A percentile compares a stretch with the other conserved stretches of the same genome.
Evolutionary conservation across 64 coral and sea anemone species (phyloP).

Genomic region (Stichodactyla mertensii): DNA sequence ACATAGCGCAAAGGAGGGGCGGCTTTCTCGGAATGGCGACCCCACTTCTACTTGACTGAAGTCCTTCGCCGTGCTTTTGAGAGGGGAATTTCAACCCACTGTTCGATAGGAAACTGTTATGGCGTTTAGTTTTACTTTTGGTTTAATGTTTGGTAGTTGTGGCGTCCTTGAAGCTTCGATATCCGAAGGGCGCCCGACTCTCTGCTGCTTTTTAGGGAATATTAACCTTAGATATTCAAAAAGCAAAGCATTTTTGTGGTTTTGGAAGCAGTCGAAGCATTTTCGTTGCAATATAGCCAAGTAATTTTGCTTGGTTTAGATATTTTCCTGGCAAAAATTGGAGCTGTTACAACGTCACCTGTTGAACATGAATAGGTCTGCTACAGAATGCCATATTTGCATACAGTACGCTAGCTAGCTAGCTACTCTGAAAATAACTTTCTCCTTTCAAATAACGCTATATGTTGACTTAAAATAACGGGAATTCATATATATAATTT

Average conservation of each 20-base stretch:
- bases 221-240: background rate
- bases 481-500: background rate
- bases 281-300: background rate
- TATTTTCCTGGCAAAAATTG: background rate
- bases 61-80: background rate
- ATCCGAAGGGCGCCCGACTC: slow-evolving; percentile 1
- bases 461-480: background rate
- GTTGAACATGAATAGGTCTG: slow-evolving; percentile 10
- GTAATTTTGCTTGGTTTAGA: background rate
- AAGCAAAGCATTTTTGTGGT: slow-evolving; percentile 25
- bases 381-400: background rate
- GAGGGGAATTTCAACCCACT: background rate
- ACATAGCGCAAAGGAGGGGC: slow-evolving; percentile 1
- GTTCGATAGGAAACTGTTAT: background rate
- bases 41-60: background rate
- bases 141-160: background rate
- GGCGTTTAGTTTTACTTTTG: background rate
- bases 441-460: background rate
- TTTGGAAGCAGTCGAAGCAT: background rate
- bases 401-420: background rate
- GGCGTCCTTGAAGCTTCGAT: slow-evolving; percentile 9
- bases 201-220: background rate
- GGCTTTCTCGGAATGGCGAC: slow-evolving; percentile 4
- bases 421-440: background rate
- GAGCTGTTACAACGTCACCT: background rate